Evolutionary conservation across 2,797 vertebrate genomes (phyloP).

Genomic region (Etheostoma nigrum): DNA sequence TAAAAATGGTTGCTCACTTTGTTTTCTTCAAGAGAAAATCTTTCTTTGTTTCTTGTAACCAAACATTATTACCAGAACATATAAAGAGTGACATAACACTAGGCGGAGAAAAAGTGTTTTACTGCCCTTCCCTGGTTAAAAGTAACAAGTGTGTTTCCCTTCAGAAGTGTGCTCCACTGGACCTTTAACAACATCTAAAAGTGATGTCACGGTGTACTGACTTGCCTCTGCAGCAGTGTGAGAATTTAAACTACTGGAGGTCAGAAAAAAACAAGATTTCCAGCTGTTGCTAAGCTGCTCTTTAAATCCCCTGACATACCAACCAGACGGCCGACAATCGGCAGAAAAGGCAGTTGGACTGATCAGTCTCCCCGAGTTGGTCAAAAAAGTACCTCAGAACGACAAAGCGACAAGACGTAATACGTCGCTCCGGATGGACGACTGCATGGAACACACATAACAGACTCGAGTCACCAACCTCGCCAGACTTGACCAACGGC

Average conservation of each 20-base stretch:
- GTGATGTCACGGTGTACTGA: neutral
- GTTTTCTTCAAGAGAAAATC: neutral
- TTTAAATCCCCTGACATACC: neutral
- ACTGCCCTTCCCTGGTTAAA: neutral
- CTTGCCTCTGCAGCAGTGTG: neutral
- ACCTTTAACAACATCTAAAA: neutral
- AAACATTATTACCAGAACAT: neutral
- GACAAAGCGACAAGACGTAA: too few relatives aligned
- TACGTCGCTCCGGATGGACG: too few relatives aligned
- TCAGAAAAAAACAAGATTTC: neutral
- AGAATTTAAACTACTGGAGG: neutral
- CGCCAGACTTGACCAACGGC: too few relatives aligned
- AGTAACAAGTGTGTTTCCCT: neutral
- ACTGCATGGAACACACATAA: too few relatives aligned
- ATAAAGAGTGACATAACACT: neutral
- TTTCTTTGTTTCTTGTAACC: neutral
- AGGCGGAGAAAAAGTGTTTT: neutral
- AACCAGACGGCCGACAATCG: too few relatives aligned
- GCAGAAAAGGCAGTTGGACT: too few relatives aligned
- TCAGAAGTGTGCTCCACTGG: neutral
- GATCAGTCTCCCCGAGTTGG: too few relatives aligned
- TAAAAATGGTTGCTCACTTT: neutral
- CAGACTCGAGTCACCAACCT: too few relatives aligned
- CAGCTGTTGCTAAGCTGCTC: neutral
- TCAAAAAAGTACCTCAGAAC: too few relatives aligned